Evolutionary conservation across 2,113 vertebrate species (phyloP).

Genomic region (Channa argus): DNA sequence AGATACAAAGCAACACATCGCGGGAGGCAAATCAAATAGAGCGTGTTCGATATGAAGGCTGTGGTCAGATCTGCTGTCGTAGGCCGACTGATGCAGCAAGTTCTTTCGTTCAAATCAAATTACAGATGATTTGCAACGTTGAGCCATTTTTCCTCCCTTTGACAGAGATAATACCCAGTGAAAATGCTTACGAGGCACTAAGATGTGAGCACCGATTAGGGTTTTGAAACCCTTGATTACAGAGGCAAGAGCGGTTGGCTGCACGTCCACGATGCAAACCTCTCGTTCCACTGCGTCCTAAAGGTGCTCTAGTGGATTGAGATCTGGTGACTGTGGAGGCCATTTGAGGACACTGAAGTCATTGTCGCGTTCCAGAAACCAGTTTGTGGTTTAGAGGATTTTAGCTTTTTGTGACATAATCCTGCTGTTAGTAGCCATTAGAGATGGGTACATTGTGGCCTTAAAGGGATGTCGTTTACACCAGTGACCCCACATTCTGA

Average conservation of each 20-base stretch:
- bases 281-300: no score
- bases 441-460: no score
- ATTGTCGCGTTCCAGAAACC: no score
- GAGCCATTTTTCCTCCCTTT: not conserved
- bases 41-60: not conserved
- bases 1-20: not conserved
- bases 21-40: not conserved
- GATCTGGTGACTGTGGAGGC: no score
- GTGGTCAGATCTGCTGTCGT: not conserved
- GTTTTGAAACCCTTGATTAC: not conserved
- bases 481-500: no score
- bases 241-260: not conserved
- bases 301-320: no score
- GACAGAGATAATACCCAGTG: not conserved
- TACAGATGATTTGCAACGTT: slow-evolving; percentile 14
- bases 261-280: no score
- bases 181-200: not conserved
- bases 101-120: slow-evolving; percentile 17
- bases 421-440: no score
- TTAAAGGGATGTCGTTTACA: no score
- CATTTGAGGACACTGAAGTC: no score
- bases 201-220: not conserved
- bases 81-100: not conserved
- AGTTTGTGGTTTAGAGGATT: no score
- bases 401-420: no score